Evolutionary conservation across 2,888 invertebrate genomes (phyloP), one percentile per base, ranked within the genome.

Genomic region (Lacanobia wlatinum): DNA sequence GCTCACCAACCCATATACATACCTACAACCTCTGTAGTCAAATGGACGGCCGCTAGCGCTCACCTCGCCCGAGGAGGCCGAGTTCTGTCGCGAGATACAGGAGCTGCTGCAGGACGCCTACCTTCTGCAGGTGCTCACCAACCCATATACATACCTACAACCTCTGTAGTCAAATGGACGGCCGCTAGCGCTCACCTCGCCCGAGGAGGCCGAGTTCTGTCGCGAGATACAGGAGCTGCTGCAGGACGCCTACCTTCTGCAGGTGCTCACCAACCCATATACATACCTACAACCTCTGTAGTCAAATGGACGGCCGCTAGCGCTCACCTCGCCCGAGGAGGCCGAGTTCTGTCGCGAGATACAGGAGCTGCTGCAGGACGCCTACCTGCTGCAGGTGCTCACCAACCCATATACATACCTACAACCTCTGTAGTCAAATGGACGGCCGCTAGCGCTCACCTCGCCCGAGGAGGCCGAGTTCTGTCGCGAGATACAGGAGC

Each of bases 401-500:
- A 16, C 43, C 28, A 10, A 40, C 38, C 18, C 6, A 12, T 21
- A 12, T 23, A 34, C 40, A 12, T 23, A 50, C 38, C 1, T 28
- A 16, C 3, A n/a, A 6, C 21, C 14, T 10, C 38, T 18, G 8
- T 9, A 23, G 21, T 23, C 23, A 52, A n/a, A n/a, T n/a, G n/a
- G n/a, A n/a, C n/a, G n/a, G n/a, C n/a, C n/a, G n/a, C n/a, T n/a
- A n/a, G 97, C 98, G 48, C 96, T 98, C 82, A 97, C 98, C 14
- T 98, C 98, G 34, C 97, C 98, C 23, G 98, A 98, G 90, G 98
- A 98, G 91, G 98, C 98, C 0, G 98, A 98, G 91, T 98, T 98
- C 94, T 98, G 97, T 87, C 96, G 97, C 67, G 98, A 98, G 90
- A 97, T 99, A 85, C 98, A 98, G 91, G 97, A 97, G 77, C 94